A percentile compares a stretch with the other conserved stretches of the same genome.
Evolutionary conservation across 2,113 vertebrate genomes (phyloP).

Genomic region (Campylomormyrus numenius): DNA sequence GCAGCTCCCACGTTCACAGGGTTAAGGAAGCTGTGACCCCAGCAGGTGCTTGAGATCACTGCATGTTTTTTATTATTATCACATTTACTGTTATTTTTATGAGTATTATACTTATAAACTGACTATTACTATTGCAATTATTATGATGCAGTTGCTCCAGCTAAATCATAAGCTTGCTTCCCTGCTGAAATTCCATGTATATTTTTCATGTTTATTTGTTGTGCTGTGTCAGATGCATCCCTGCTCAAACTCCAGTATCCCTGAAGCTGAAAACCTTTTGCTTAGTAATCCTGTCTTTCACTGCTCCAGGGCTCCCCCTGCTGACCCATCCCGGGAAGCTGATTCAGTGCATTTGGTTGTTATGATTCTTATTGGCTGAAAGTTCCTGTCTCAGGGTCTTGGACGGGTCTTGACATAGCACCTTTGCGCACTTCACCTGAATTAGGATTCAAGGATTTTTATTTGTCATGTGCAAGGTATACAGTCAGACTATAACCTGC

Average conservation of each 20-base stretch:
- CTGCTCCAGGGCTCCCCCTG: background rate
- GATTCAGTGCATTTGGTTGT: background rate
- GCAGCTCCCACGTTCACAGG: constrained; percentile 61
- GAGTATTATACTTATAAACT: background rate
- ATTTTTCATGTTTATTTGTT: background rate
- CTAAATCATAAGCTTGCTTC: background rate
- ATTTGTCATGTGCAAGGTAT: background rate
- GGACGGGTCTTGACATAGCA: background rate
- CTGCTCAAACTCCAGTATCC: background rate
- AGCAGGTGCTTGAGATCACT: constrained; percentile 35
- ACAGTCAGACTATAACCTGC: background rate
- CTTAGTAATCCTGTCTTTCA: background rate
- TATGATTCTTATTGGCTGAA: background rate
- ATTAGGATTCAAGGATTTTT: background rate
- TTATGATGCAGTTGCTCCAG: background rate
- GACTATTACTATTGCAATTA: background rate
- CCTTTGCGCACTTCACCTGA: background rate
- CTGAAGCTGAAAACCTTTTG: background rate
- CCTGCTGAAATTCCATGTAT: background rate
- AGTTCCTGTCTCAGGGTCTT: background rate
- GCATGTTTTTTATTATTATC: background rate
- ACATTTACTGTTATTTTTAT: background rate
- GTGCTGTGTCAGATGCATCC: background rate
- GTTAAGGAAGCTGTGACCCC: constrained; percentile 56
- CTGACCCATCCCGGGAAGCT: background rate